These are phyloP conservation scores for Microctonus aethiopoides DNA, from an alignment of 2,888 invertebrate species.

Conservation along the genomic window DNA sequence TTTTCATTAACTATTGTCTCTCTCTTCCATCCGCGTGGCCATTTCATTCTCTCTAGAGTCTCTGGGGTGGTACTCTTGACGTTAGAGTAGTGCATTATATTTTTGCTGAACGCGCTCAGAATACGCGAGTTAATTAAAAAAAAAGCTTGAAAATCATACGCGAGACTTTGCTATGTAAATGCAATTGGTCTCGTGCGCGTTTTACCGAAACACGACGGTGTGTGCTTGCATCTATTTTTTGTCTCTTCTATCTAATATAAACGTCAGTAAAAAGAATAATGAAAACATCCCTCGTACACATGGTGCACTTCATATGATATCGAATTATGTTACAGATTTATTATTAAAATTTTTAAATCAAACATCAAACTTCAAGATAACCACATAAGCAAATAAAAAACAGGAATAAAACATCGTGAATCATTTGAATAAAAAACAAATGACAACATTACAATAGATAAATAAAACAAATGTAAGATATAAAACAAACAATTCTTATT, in stretches of 20 bases:
- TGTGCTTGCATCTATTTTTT: background rate
- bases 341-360: too few species aligned
- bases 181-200: slow-evolving; percentile 2
- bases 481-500: background rate
- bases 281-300: too few species aligned
- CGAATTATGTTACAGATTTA: too few species aligned
- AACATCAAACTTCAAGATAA: too few species aligned
- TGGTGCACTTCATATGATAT: too few species aligned
- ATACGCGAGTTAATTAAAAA: slow-evolving; percentile 32
- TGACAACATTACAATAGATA: too few species aligned
- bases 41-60: background rate
- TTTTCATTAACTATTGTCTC: slow-evolving; percentile 26
- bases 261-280: too few species aligned
- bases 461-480: too few species aligned
- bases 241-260: too few species aligned
- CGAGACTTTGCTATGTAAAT: slow-evolving; percentile 27
- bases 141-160: slow-evolving; percentile 17
- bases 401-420: too few species aligned
- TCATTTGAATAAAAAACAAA: too few species aligned
- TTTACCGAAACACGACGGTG: background rate
- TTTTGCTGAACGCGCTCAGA: slow-evolving; percentile 18
- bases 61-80: background rate
- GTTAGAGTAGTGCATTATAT: slow-evolving; percentile 15
- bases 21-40: background rate
- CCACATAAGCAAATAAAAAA: too few species aligned